Conservation (phyloP, 2,113 vertebrate genomes). For the Platysternon megacephalum region DNA sequence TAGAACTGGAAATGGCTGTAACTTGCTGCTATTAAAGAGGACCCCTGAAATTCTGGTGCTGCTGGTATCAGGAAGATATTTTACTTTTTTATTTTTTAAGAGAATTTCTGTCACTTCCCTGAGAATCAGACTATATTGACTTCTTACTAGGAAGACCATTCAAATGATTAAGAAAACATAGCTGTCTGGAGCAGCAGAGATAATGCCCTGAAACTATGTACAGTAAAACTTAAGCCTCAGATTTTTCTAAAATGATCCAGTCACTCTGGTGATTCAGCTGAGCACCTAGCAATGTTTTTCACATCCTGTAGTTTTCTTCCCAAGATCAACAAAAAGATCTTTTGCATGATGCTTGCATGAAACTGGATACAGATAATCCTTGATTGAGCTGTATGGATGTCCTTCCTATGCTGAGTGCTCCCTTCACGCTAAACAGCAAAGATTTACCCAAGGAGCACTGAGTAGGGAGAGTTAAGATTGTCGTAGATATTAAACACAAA, state of each 20-base stretch:
- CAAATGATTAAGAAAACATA: slow-evolving; percentile 1
- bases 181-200: background rate
- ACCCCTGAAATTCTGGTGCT: background rate
- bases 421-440: background rate
- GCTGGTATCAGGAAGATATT: background rate
- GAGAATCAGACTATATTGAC: background rate
- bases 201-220: background rate
- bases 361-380: background rate
- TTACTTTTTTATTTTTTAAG: background rate
- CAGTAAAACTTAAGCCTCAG: background rate
- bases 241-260: background rate
- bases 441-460: background rate
- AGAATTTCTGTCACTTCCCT: background rate
- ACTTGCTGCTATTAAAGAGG: background rate
- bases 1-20: background rate
- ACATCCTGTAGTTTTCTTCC: background rate
- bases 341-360: background rate
- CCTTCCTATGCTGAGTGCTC: background rate
- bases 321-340: background rate
- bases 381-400: background rate
- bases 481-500: background rate
- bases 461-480: background rate
- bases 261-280: background rate
- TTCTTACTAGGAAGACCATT: background rate
- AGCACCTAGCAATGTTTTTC: background rate